phyloP scores from a whole-genome alignment of 1,140 invertebrate genomes.

The Leguminivora glycinivorella region DNA sequence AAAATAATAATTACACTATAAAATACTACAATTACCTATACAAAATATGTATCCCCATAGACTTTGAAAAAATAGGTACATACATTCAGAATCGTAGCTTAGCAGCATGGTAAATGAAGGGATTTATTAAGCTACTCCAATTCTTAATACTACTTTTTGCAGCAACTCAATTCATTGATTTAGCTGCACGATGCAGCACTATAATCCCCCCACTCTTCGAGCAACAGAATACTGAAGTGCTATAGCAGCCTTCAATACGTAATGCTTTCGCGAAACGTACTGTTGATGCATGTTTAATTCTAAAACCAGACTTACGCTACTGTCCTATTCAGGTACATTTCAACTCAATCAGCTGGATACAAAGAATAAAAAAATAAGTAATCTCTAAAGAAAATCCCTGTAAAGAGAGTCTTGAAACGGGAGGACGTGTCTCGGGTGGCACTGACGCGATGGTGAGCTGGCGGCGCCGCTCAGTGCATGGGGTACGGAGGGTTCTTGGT shows the following conservation, averaged over 20 bases:
- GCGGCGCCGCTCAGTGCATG: conserved; percentile 32
- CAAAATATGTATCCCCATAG: background rate
- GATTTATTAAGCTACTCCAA: too few relatives aligned
- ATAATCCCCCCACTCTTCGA: too few relatives aligned
- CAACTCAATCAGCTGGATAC: background rate
- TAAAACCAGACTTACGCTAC: background rate
- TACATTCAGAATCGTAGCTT: background rate
- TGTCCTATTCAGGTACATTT: background rate
- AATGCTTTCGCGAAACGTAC: background rate
- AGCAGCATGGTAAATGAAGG: background rate
- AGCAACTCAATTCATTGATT: too few relatives aligned
- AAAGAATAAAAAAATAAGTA: background rate
- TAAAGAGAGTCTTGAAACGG: conserved; percentile 8
- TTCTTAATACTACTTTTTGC: too few relatives aligned
- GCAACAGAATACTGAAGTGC: background rate
- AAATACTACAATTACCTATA: too few relatives aligned
- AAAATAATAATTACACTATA: background rate
- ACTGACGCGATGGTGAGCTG: background rate
- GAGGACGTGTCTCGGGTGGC: background rate
- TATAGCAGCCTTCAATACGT: background rate
- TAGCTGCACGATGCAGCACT: too few relatives aligned
- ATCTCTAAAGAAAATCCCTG: conserved; percentile 24
- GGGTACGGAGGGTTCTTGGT: conserved; percentile 47
- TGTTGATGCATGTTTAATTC: background rate
- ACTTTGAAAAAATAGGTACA: background rate